Base-by-base conservation (phyloP, 2,888 invertebrate genomes). In the Maniola hyperantus region DNA sequence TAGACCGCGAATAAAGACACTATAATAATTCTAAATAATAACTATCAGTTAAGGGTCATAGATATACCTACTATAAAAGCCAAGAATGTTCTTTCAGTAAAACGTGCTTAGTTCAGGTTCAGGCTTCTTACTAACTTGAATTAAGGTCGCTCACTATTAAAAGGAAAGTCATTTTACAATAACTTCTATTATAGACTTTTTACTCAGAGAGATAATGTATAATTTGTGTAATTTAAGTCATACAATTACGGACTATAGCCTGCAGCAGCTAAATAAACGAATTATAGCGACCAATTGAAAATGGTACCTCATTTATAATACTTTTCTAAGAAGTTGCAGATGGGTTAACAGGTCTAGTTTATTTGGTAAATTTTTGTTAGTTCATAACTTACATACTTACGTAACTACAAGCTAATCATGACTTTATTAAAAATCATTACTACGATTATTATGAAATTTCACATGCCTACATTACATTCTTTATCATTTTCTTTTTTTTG, bases 171-270 rank as follows among this genome's bases (percentile, higher is more conserved):
- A 51, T 26, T 6, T 33, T 53, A 6, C 13, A 53, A 33, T 26
- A 13, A 53, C 33, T n/a, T 26, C 33, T 13, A 53, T 33, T 13
- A 6, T 33, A 53, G 5, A 13, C 20, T 5, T 48, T 48, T 33
- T 63, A 39, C 36, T 51, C 53, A 54, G 44, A 57, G 36, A 44
- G n/a, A 51, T 39, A 42, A 66, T 66, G 26, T 68, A 66, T 66
- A 69, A 66, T 69, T 69, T 64, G 55, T 55, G 51, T 60, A 69
- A 69, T 66, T 64, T 50, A 46, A 74, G 75, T 73, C 74, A 73
- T 69, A 75, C 69, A 74, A 83, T 87, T 81, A 88, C 84, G 82
- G 79, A 79, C 83, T 84, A 77, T 79, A 70, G 88, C 90, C 88
- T 72, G 69, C 72, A 85, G 89, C 83, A 72, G 81, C 76, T 71